Conservation (phyloP, 2,888 invertebrate species). For the Metalampra italica region DNA sequence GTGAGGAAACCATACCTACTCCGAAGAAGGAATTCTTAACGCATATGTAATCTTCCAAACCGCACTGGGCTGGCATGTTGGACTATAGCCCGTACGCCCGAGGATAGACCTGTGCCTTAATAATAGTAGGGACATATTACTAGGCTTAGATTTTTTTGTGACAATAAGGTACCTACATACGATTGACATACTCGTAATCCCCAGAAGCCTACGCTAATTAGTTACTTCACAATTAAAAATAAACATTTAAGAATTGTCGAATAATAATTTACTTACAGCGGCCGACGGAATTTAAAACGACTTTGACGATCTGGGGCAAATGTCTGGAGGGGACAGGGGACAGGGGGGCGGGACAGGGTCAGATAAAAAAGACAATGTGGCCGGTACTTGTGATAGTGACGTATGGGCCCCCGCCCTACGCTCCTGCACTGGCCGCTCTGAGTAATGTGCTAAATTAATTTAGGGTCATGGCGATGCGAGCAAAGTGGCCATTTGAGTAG, state of each 20-base stretch:
- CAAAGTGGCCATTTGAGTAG: conserved; percentile 17
- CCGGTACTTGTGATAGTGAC: conserved; percentile 35
- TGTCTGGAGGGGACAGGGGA: neutral
- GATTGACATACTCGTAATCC: neutral
- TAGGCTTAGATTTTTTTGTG: too few relatives aligned
- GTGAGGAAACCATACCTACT: too few relatives aligned
- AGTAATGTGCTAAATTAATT: conserved; percentile 42
- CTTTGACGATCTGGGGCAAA: neutral
- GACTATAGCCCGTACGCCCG: too few relatives aligned
- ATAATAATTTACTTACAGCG: neutral
- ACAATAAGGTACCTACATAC: too few relatives aligned
- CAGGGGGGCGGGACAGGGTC: conserved; percentile 8
- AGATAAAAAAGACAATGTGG: conserved; percentile 33
- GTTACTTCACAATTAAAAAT: too few relatives aligned
- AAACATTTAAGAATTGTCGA: neutral
- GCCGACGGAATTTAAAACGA: conserved; percentile 1
- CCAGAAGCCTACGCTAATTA: too few relatives aligned
- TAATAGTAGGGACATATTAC: too few relatives aligned
- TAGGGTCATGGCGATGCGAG: conserved; percentile 27
- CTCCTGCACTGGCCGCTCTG: conserved; percentile 24
- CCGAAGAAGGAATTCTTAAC: too few relatives aligned
- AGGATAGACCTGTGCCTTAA: too few relatives aligned
- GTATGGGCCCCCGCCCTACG: conserved; percentile 29
- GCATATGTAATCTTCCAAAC: too few relatives aligned
- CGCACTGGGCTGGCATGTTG: too few relatives aligned